Base-by-base conservation (phyloP, 2,113 vertebrate species). In the Brachyhypopomus occidentalis region DNA sequence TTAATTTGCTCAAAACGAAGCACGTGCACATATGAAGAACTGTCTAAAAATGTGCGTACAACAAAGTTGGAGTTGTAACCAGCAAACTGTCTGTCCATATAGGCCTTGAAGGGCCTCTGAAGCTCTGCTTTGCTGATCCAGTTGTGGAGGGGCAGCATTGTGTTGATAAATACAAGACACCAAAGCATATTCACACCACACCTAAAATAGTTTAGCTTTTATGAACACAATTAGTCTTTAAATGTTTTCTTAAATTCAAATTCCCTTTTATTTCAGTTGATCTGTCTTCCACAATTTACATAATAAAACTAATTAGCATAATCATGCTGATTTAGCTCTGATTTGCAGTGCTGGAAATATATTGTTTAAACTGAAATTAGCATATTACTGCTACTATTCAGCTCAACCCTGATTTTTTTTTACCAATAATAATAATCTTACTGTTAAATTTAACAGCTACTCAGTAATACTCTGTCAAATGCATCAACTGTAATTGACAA, bases 271-370 rank as follows among this genome's bases (percentile, higher is more conserved):
- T 85, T 52, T 82, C 69, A 64, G 80, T 79, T 73, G 41, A 84
- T 81, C 66, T 77, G 23, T 63, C 34, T 22, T 80, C 80, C 11
- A 16, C 63, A 78, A 84, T 88, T 88, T 84, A 87, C 87, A 85
- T 74, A 86, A 82, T 85, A 75, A 83, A 77, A 81, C 79, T 89
- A 76, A 90, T 92, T 91, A 88, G 89, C 84, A 86, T 90, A 90
- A 91, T 90, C 86, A 91, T 81, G 71, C 62, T 78, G 71, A 84
- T 86, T 72, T 75, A 84, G 75, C 80, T 23, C 67, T 63, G 64
- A 64, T 75, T 77, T 25, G 58, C 25, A 59, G 86, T 59, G 3
- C 67, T 79, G 86, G 75, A 83, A 84, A 90, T 85, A 84, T 86
- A 87, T 64, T 87, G 89, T 75, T 7, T 72, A 88, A 87, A 89